Conservation (phyloP, 2,888 invertebrate species). For the Drosophila peninsularis region DNA sequence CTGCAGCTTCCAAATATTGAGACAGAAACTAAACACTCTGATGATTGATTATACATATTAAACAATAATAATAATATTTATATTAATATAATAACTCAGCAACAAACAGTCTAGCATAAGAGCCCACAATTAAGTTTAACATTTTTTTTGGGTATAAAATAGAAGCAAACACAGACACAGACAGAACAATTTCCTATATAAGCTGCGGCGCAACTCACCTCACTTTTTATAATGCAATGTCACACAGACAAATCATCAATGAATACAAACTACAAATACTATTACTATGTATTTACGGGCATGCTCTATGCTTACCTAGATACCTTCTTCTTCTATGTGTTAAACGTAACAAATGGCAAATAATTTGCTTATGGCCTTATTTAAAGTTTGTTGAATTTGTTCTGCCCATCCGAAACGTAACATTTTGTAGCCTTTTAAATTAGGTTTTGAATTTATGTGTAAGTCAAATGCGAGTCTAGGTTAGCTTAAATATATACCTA, state of each 20-base stretch:
- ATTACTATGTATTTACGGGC: not conserved
- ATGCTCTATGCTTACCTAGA: constrained; percentile 18
- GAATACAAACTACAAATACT: constrained; percentile 35
- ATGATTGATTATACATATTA: constrained; percentile 12
- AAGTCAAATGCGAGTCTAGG: constrained; percentile 55
- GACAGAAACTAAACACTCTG: constrained; percentile 28
- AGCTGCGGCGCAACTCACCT: constrained; percentile 45
- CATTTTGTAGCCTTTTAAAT: constrained; percentile 62
- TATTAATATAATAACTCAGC: constrained; percentile 9
- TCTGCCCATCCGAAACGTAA: constrained; percentile 42
- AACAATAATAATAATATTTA: constrained; percentile 13
- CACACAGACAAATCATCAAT: constrained; percentile 40
- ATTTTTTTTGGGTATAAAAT: constrained; percentile 15
- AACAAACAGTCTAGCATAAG: constrained; percentile 39
- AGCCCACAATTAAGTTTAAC: constrained; percentile 28
- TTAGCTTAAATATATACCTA: constrained; percentile 61
- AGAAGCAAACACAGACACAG: constrained; percentile 1
- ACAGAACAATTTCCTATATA: constrained; percentile 51
- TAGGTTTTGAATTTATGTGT: constrained; percentile 63
- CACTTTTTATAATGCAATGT: constrained; percentile 68
- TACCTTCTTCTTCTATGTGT: constrained; percentile 47
- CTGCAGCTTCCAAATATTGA: constrained; percentile 58
- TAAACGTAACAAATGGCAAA: constrained; percentile 56
- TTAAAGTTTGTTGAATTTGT: constrained; percentile 69
- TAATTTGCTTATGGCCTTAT: constrained; percentile 64